phyloP scores from a whole-genome alignment of 2,113 vertebrate species.

The Accipiter cooperii region DNA sequence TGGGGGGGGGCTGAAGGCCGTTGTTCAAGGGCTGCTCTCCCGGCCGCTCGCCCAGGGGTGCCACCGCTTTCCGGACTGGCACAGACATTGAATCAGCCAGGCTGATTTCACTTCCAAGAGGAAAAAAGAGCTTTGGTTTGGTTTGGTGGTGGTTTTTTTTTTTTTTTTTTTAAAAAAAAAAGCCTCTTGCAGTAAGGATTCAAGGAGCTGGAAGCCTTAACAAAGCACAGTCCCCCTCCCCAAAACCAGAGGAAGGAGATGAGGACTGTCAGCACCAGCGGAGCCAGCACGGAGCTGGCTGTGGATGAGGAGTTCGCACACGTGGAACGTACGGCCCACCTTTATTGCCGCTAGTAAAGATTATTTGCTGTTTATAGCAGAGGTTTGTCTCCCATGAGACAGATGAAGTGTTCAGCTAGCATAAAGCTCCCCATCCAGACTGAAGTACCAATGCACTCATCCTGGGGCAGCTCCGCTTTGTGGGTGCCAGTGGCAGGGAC shows the following conservation, averaged over 20 bases:
- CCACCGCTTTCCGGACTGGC: not conserved
- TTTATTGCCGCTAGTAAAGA: not conserved
- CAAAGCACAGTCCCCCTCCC: not conserved
- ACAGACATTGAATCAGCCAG: not conserved
- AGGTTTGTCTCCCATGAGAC: not conserved
- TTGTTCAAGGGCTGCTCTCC: not conserved
- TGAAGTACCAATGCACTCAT: rapidly evolving
- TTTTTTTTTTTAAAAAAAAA: not conserved
- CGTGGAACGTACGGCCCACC: rapidly evolving
- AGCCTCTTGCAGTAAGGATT: not conserved
- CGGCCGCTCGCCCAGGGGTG: rapidly evolving
- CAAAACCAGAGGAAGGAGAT: not conserved
- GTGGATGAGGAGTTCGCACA: not conserved
- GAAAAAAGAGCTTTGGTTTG: not conserved
- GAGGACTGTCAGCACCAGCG: not conserved
- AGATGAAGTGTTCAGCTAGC: not conserved
- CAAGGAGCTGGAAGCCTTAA: not conserved
- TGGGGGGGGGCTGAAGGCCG: not conserved
- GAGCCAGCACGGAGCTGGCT: not conserved
- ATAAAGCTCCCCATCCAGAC: not conserved
- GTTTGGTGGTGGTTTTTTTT: too few relatives aligned
- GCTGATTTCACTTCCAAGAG: not conserved
- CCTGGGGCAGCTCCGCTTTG: not conserved
- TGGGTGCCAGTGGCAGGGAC: not conserved
- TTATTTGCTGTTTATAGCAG: not conserved